Conservation (phyloP, 2,888 invertebrate species). For the Aleiodes alternator region DNA sequence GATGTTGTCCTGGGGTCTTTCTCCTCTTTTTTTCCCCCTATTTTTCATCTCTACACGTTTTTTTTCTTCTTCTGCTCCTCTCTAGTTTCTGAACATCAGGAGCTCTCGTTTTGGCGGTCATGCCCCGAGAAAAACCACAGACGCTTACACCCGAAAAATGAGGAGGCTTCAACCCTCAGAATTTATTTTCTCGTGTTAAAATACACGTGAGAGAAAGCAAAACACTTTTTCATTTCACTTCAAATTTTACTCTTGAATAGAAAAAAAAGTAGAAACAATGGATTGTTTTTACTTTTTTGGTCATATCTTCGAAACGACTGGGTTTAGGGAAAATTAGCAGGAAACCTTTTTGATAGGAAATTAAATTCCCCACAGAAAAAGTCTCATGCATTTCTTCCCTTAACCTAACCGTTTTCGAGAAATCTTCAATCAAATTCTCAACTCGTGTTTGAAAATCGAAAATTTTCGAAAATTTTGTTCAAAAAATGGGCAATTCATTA, state of each 20-base stretch:
- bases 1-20: conserved; percentile 47
- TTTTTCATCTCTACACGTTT: conserved; percentile 37
- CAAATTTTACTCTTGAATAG: background rate
- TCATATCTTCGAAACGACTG: too few relatives aligned
- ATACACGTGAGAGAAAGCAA: background rate
- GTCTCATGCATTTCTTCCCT: too few relatives aligned
- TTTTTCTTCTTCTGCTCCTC: conserved; percentile 38
- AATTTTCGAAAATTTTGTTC: too few relatives aligned
- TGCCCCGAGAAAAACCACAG: conserved; percentile 29
- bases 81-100: conserved; percentile 1
- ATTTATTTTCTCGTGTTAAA: conserved; percentile 30
- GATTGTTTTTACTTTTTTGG: too few relatives aligned
- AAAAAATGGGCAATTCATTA: too few relatives aligned
- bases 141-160: conserved; percentile 38
- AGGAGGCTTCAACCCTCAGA: conserved; percentile 31
- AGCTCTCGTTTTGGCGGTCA: conserved; percentile 22
- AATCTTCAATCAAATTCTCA: too few relatives aligned
- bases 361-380: too few relatives aligned
- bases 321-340: too few relatives aligned
- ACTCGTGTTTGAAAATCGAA: too few relatives aligned
- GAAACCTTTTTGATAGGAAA: too few relatives aligned
- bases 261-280: too few relatives aligned
- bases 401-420: too few relatives aligned
- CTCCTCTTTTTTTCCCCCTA: conserved; percentile 27
- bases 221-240: conserved; percentile 7